Evolutionary conservation across 2,888 invertebrate genomes (phyloP).

Genomic region (Callimorpha dominula): DNA sequence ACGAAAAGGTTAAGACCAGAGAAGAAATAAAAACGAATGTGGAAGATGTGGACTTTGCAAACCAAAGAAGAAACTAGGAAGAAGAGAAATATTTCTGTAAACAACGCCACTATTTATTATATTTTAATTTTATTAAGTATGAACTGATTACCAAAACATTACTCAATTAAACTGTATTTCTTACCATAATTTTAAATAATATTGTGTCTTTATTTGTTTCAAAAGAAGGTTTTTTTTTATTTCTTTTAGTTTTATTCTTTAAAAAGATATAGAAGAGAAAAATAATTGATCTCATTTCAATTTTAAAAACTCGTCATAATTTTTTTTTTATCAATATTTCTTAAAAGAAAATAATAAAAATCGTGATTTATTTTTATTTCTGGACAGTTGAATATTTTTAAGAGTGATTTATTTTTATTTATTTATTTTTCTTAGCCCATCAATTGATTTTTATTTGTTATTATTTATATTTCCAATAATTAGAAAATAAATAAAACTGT

Average conservation of each 20-base stretch:
- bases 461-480: too few species aligned
- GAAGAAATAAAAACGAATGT: not conserved
- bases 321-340: too few species aligned
- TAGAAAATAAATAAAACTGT: too few species aligned
- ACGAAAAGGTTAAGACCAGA: not conserved
- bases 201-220: not conserved
- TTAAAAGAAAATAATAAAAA: too few species aligned
- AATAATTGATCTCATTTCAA: too few species aligned
- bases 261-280: too few species aligned
- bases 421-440: too few species aligned
- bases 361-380: too few species aligned
- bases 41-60: not conserved
- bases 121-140: not conserved
- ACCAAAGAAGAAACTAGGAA: not conserved
- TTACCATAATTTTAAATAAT: not conserved
- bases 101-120: not conserved
- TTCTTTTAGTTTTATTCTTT: not conserved
- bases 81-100: not conserved
- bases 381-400: too few species aligned
- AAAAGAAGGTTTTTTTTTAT: not conserved
- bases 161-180: not conserved
- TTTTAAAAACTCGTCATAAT: too few species aligned
- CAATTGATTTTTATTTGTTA: too few species aligned
- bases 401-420: too few species aligned
- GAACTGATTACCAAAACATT: not conserved